Conservation (phyloP, 37 sponge, comb jelly and placozoan genomes). For the Lycopodina hypogea region DNA sequence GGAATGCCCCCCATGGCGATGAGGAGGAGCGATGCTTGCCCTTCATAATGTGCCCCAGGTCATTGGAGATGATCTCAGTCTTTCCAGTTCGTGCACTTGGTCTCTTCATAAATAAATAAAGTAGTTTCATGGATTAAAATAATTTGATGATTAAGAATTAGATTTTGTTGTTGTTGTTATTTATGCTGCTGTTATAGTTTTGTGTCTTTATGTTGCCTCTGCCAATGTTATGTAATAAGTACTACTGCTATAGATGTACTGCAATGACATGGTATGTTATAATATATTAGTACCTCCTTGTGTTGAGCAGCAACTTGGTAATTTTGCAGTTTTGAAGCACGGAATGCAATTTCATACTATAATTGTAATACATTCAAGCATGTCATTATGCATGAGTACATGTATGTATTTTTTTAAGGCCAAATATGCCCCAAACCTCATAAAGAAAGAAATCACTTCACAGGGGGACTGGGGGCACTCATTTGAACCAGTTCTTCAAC, state of each 20-base stretch:
- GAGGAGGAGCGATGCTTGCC: neutral
- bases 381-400: too few relatives aligned
- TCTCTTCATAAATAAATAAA: slow-evolving; percentile 16
- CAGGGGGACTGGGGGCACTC: too few relatives aligned
- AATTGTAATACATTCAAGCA: neutral
- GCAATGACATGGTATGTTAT: too few relatives aligned
- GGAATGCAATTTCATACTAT: slow-evolving; percentile 68
- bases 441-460: too few relatives aligned
- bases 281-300: slow-evolving; percentile 75
- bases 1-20: slow-evolving; percentile 66
- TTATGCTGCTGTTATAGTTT: too few relatives aligned
- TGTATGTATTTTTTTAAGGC: neutral
- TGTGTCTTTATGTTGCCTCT: too few relatives aligned
- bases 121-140: neutral
- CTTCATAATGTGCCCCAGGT: slow-evolving; percentile 52
- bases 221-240: too few relatives aligned
- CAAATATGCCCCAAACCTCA: too few relatives aligned
- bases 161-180: too few relatives aligned
- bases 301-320: slow-evolving; percentile 56
- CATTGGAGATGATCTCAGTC: slow-evolving; percentile 52
- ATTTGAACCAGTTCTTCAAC: too few relatives aligned
- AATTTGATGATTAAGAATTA: too few relatives aligned
- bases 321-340: slow-evolving; percentile 55
- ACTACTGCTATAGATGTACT: too few relatives aligned
- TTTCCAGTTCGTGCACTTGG: slow-evolving; percentile 43